Base-by-base conservation (phyloP, 1,140 invertebrate genomes). In the Triops longicaudatus region DNA sequence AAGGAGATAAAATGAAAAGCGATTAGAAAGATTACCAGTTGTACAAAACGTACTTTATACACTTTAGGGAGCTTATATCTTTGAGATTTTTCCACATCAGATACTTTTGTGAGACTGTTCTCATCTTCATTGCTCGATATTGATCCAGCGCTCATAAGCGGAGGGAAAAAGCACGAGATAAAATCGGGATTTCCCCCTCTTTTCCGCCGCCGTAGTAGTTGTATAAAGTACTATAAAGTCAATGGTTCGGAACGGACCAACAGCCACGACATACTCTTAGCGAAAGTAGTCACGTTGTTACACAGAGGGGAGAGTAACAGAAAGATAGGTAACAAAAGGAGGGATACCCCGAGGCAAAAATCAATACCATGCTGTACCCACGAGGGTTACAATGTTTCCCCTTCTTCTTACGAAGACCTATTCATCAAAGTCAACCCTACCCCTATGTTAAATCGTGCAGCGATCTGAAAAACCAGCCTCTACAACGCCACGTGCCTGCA, bases 331-430 rank as follows among this genome's bases (percentile, higher is more conserved):
- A 63, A 22, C 22, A 63, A 22, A 63, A 22, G 17, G 31, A 7
- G 31, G 31, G 31, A 37, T 37, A 7, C 50, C 50, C 50, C 17
- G 50, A 63, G 50, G 50, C 50, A 9, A 63, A 63, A 63, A 63
- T 63, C 50, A 63, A 63, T 63, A 63, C 50, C 50, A 63, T 22
- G 50, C 50, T 63, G 50, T 22, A 63, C 22, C 50, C 50, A 63
- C 50, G 50, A 63, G 50, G 50, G 22, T 63, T 11, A 37, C 31
- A 37, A 37, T 37, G 31, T 37, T 37, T 37, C 31, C 31, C 31
- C 31, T 37, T 37, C 31, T 37, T 7, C 7, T 37, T 37, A 2
- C 7, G 7, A 37, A 37, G 31, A 37, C 2, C 31, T 37, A 37
- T 37, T 37, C 31, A 37, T 37, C 31, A 37, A 37, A 37, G 31